A percentile compares a stretch with the other conserved stretches of the same genome.
phyloP scores from a whole-genome alignment of 2,888 invertebrate genomes.

The Cephalotes varians region DNA sequence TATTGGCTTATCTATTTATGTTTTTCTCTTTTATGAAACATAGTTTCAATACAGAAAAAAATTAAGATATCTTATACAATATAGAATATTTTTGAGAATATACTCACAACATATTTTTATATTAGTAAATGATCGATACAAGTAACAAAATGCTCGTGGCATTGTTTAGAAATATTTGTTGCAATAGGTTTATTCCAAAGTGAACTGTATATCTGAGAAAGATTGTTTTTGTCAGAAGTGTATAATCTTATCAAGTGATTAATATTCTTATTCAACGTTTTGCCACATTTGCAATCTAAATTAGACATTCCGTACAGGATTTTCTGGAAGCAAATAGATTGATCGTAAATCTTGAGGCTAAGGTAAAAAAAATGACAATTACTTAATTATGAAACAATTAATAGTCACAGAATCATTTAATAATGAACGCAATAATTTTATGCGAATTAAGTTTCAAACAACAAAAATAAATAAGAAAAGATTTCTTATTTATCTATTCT shows the following conservation, averaged over 20 bases:
- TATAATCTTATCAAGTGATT: constrained; percentile 4
- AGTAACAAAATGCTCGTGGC: background rate
- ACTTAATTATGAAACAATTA: background rate
- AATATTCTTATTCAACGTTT: constrained; percentile 1
- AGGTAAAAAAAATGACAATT: background rate
- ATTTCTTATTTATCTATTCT: too few species aligned
- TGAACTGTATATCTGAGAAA: background rate
- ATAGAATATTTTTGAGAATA: background rate
- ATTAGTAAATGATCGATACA: background rate
- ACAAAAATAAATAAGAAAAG: background rate
- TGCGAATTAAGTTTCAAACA: background rate
- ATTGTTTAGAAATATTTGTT: background rate
- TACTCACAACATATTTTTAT: background rate
- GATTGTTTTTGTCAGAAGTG: background rate
- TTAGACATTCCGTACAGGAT: constrained; percentile 8
- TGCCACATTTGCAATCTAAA: constrained; percentile 36
- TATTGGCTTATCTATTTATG: too few species aligned
- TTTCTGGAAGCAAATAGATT: constrained; percentile 1
- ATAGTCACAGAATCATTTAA: background rate
- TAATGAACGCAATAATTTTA: background rate
- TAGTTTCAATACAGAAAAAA: background rate
- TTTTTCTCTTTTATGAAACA: background rate
- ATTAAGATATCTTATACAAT: background rate
- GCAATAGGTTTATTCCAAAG: background rate
- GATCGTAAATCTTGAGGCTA: constrained; percentile 1